Base-by-base conservation (phyloP, 2,113 vertebrate genomes). In the Numenius arquata region DNA sequence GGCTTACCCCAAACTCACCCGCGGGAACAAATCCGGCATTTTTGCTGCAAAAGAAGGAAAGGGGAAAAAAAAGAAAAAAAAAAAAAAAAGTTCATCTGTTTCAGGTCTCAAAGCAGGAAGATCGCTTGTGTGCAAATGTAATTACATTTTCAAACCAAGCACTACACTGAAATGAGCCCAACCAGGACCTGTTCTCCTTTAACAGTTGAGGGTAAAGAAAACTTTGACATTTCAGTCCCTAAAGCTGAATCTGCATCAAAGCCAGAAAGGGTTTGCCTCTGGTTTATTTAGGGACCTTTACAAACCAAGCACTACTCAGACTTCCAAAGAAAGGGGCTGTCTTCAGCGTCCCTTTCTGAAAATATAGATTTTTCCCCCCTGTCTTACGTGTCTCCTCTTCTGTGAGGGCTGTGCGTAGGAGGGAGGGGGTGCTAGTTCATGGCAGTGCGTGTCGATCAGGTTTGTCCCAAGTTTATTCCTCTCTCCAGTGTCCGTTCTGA, bases 21-120 rank as follows among this genome's bases (percentile, higher is more conserved):
- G 2, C 85, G n/a, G 88, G 88, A 95, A 94, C 92, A 76, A 93
- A 96, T 80, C 88, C 21, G 96, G 93, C 72, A 45, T 90, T 92
- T 91, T 61, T 16, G 11, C 38, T 34, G 55, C 20, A 4, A 43
- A 83, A 73, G 55, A 58, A 40, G 34, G 5, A 25, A n/a, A n/a
- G 5, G 0, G 0, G 11, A 26, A 34, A 43, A 45, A 65, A 32
- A 20, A 23, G 45, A 1, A 15, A 30, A 36, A 41, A 43, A 62
- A 30, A 18, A 22, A 53, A 50, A 48, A n/a, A 32, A 70, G 83
- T 91, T 96, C 93, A 95, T 93, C 93, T 94, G 95, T 89, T 96
- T 94, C 43, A 22, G 83, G 85, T 90, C 90, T 91, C 32, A 10
- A 56, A 89, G 90, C 83, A 86, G 93, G 88, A 96, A 93, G 80